Evolutionary conservation across 2,113 vertebrate species (phyloP).

Genomic region (mouse (Mus musculus)): GRCm39 chr19:16701001-16701500

Average conservation of each 20-base stretch:
- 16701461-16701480: not conserved
- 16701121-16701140: constrained; percentile 93
- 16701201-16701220: constrained; percentile 48
- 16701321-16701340: not conserved
- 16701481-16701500: not conserved
- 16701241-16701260: not conserved
- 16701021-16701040: constrained; percentile 96
- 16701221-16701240: constrained; percentile 11
- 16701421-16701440: not conserved
- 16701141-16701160: constrained; percentile 74
- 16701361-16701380: not conserved
- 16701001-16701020: constrained; percentile 94
- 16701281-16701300: not conserved
- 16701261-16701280: constrained; percentile 38
- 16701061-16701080: constrained; percentile 97
- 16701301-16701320: not conserved
- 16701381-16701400: not conserved
- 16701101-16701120: constrained; percentile 90
- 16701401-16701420: not conserved
- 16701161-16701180: constrained; percentile 39
- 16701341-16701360: rapidly evolving
- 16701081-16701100: constrained; percentile 88
- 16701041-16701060: constrained; percentile 96
- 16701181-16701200: constrained; percentile 50
- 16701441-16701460: not conserved